phyloP scores from a whole-genome alignment of 2,797 vertebrate genomes.

The Cyprinodon diabolis region DNA sequence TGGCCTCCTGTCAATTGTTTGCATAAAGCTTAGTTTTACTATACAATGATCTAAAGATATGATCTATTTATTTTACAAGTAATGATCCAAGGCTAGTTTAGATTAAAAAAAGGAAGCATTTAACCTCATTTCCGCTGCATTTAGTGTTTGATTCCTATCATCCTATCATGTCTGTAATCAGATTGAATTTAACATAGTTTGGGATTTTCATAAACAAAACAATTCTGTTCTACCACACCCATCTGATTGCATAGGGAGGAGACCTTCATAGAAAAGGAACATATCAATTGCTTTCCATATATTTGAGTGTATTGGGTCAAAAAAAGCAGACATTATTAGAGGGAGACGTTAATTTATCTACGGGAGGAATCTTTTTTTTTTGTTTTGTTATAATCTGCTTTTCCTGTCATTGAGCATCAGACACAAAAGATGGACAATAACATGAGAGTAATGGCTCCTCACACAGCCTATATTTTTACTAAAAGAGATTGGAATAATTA shows the following conservation, averaged over 20 bases:
- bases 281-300: no score
- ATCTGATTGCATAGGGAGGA: background rate
- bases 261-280: no score
- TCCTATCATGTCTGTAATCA: background rate
- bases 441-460: no score
- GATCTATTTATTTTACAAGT: background rate
- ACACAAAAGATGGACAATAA: no score
- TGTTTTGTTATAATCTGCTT: no score
- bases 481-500: no score
- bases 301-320: no score
- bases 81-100: background rate
- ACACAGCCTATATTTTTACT: no score
- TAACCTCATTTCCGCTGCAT: background rate
- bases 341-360: background rate
- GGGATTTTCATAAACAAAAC: constrained; percentile 4
- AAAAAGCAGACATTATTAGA: no score
- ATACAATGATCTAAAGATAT: background rate
- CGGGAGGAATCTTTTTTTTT: no score
- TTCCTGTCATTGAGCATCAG: no score
- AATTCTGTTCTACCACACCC: constrained; percentile 5
- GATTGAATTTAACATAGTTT: background rate
- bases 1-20: background rate
- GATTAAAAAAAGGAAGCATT: background rate
- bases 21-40: background rate
- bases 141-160: background rate